Percentiles rank a stretch among this genome's conserved stretches.
These are phyloP conservation scores for Atrina japonica DNA, from an alignment of 2,888 invertebrate species.

Conservation along the genomic window DNA sequence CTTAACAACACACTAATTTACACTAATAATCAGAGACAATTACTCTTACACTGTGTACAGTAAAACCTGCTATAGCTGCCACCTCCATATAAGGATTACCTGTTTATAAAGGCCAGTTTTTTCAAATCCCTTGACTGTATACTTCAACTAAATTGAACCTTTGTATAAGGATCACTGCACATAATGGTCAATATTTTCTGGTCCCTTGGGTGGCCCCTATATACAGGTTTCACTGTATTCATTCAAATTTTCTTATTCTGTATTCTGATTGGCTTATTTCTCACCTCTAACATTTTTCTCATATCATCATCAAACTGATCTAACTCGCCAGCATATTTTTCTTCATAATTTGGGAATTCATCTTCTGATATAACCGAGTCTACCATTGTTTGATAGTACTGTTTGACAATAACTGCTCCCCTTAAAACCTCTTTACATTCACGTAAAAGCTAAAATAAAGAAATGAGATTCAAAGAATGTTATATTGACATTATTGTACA, in stretches of 20 bases:
- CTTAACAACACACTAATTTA: background rate
- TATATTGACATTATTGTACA: too few relatives aligned
- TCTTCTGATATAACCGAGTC: slow-evolving; percentile 75
- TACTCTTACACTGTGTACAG: too few relatives aligned
- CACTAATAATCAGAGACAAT: background rate
- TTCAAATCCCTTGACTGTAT: too few relatives aligned
- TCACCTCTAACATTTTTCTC: slow-evolving; percentile 87
- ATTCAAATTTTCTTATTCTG: background rate
- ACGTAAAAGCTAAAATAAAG: slow-evolving; percentile 85
- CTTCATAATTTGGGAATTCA: slow-evolving; percentile 66
- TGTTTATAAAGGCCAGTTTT: too few relatives aligned
- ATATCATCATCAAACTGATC: slow-evolving; percentile 90
- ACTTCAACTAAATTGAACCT: too few relatives aligned
- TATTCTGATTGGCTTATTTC: too few relatives aligned
- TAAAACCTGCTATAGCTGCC: too few relatives aligned
- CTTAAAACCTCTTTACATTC: slow-evolving; percentile 94
- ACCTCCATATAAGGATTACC: too few relatives aligned
- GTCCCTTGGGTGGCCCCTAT: too few relatives aligned
- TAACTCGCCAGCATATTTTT: slow-evolving; percentile 72
- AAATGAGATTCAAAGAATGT: slow-evolving; percentile 10
- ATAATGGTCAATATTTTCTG: too few relatives aligned
- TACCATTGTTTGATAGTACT: slow-evolving; percentile 84
- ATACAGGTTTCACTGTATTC: too few relatives aligned
- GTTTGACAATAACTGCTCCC: slow-evolving; percentile 90
- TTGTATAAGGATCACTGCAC: too few relatives aligned